Base-by-base conservation (phyloP, 2,113 vertebrate genomes). In the Microcebus griseorufus region DNA sequence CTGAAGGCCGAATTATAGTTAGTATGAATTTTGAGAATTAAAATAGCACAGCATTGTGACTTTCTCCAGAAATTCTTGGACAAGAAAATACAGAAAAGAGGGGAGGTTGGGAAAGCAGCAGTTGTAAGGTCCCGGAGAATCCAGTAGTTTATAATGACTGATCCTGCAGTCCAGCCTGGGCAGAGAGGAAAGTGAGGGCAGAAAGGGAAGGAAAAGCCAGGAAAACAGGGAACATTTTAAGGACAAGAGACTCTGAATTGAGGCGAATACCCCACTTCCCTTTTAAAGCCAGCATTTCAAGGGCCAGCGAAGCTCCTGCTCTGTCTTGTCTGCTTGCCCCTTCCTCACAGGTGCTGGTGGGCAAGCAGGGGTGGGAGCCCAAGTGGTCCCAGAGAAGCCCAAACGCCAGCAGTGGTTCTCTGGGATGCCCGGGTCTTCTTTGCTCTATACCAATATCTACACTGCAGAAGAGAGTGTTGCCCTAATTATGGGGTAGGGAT, bases 1-100 rank as follows among this genome's bases (percentile, higher is more conserved):
- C 10, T 22, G 23, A 82, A 27, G 34, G 18, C 9, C 84, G 76
- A 20, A 58, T 80, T 29, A n/a, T 12, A 55, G 16, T 78, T 25
- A 42, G 58, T 16, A 62, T 9, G 34, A 10, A 48, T 80, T 76
- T 82, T 51, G 76, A 73, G 42, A 70, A 80, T 81, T 16, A 88
- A 78, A 76, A 75, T 29, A 34, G 37, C 45, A 65, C 23, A 37
- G 11, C 20, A 72, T 65, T 81, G 62, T 90, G 75, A 80, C 65
- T 94, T 84, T 48, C 72, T 75, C 65, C 32, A 89, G 32, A 89
- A 86, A 82, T 86, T 76, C 25, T 78, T 81, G 58, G 53, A 25
- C 5, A 65, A 86, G 65, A 42, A 83, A 64, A 62, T 18, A 11
- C n/a, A 85, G 14, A 32, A 58, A 75, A 29, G 1, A 6, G 53